Evolutionary conservation across 1,140 invertebrate species (phyloP).

Genomic region (Drosophila bocki): DNA sequence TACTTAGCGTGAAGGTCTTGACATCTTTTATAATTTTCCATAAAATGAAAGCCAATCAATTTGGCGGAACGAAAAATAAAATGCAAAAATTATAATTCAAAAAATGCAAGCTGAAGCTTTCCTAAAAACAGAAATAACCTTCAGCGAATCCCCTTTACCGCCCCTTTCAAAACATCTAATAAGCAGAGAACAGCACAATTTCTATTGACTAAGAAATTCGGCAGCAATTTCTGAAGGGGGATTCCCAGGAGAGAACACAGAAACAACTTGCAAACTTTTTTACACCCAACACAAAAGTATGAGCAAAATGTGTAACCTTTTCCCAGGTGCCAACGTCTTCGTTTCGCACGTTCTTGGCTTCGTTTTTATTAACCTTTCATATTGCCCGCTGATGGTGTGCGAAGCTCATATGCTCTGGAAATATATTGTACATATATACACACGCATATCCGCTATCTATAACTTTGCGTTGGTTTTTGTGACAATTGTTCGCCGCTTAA

Average conservation of each 20-base stretch:
- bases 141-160: neutral
- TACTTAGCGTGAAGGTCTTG: neutral
- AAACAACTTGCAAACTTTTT: constrained; percentile 47
- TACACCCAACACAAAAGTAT: constrained; percentile 16
- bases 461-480: constrained; percentile 45
- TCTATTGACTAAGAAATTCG: constrained; percentile 6
- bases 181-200: neutral
- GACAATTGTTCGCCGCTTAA: constrained; percentile 55
- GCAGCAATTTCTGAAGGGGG: constrained; percentile 16
- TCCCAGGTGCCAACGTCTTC: constrained; percentile 49
- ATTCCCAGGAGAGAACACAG: neutral
- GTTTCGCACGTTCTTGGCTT: constrained; percentile 55
- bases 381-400: constrained; percentile 58
- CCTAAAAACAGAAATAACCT: neutral
- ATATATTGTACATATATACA: constrained; percentile 1
- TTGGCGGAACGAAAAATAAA: neutral
- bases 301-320: constrained; percentile 38
- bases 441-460: constrained; percentile 17
- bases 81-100: neutral
- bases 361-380: constrained; percentile 76
- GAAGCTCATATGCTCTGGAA: constrained; percentile 58
- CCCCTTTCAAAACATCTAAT: neutral
- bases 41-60: neutral
- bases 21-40: neutral
- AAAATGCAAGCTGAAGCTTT: neutral